Percentiles rank a stretch among this genome's conserved stretches.
These are phyloP conservation scores for Gymnoscopelus braueri DNA, from an alignment of 2,797 vertebrate species.

Conservation along the genomic window DNA sequence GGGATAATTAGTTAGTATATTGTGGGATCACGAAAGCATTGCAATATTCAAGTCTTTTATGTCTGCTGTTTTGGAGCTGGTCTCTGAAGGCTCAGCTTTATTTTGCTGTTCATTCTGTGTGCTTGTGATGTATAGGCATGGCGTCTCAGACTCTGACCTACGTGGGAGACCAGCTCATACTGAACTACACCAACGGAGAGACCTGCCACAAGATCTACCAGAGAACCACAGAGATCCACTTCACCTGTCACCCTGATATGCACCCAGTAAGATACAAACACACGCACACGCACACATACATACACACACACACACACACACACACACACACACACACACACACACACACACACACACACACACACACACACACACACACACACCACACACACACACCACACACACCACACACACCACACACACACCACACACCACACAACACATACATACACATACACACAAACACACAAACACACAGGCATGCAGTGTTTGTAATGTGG, in stretches of 20 bases:
- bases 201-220: conserved; percentile 88
- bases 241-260: conserved; percentile 87
- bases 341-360: too few species aligned
- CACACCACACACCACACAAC: too few species aligned
- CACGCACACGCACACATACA: background rate
- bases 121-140: conserved; percentile 76
- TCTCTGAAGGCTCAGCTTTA: too few species aligned
- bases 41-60: too few species aligned
- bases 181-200: conserved; percentile 92
- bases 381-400: too few species aligned
- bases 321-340: background rate
- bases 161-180: conserved; percentile 89
- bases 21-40: too few species aligned
- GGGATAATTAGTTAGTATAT: too few species aligned
- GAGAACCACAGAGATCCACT: conserved; percentile 90
- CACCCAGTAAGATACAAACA: conserved; percentile 78
- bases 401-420: conserved; percentile 2
- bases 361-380: too few species aligned
- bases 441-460: too few species aligned
- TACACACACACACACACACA: background rate
- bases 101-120: background rate
- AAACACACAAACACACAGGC: too few species aligned
- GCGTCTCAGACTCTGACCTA: conserved; percentile 85
- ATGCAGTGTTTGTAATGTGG: too few species aligned
- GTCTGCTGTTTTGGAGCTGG: too few species aligned